Base-by-base conservation (phyloP, 2,113 vertebrate species). In the Canis aureus region DNA sequence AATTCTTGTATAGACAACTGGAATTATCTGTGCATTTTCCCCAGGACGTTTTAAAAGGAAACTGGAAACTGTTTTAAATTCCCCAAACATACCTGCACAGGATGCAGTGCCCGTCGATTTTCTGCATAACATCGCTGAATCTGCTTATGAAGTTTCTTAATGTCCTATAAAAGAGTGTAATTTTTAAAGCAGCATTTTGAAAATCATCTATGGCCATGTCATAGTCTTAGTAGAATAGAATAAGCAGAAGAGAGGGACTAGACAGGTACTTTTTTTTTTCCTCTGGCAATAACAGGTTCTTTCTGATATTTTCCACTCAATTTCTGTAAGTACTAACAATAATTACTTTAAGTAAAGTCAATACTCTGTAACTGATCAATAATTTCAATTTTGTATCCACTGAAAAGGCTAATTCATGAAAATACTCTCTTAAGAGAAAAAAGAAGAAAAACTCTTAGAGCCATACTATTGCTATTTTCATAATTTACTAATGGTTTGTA, bases 121-220 rank as follows among this genome's bases (percentile, higher is more conserved):
- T 99, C 99, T 84, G 99, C 99, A 0, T 99, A 99, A 97, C 99
- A 99, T 79, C 99, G 99, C 98, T 99, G 99, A 98, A 99, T 99
- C 98, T 99, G 99, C 97, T 99, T 99, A 98, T 99, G 99, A 92
- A 99, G 99, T 98, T 99, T 99, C 98, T 99, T 99, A 49, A 99
- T 99, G 80, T 99, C 99, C 99, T 99, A 98, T 12, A 96, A 95
- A 79, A 96, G 22, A 97, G 55, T 80, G 60, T 9, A 57, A 66
- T 80, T 92, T 97, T 92, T 86, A 95, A 76, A 93, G 79, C 13
- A 97, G 59, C 76, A 17, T 87, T 93, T 85, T 87, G 20, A 89
- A 93, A 96, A 62, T 73, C 5, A 81, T 11, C 71, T 84, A n/a
- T 76, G 35, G 53, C 32, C 43, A 95, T 66, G 60, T 27, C 51